Evolutionary conservation across 2,888 invertebrate species (phyloP).

Genomic region (Liopterus haemorrhoidalis): DNA sequence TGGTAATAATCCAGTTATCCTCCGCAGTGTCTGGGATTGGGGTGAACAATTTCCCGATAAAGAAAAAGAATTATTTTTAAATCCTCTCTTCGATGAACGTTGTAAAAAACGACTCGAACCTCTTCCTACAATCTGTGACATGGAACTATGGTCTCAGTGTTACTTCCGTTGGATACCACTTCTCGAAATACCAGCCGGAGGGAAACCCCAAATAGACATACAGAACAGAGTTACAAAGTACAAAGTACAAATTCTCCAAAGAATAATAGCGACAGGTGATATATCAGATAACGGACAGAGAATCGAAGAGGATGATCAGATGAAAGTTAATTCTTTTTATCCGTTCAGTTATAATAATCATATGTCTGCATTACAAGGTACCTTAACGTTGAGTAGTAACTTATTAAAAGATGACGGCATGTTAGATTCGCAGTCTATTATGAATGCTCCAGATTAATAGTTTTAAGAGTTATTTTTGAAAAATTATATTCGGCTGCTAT

Average conservation of each 20-base stretch:
- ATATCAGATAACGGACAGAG: conserved; percentile 33
- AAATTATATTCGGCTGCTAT: not conserved
- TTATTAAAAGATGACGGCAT: conserved; percentile 58
- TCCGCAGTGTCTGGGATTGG: conserved; percentile 87
- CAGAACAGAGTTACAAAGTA: conserved; percentile 47
- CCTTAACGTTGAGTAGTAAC: conserved; percentile 51
- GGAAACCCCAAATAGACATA: conserved; percentile 55
- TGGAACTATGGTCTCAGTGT: conserved; percentile 81
- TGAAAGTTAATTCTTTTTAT: conserved; percentile 47
- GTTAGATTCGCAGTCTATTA: conserved; percentile 63
- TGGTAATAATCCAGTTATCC: conserved; percentile 47
- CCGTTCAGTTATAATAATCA: conserved; percentile 46
- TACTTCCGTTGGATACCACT: conserved; percentile 85
- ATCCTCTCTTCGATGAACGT: conserved; percentile 64
- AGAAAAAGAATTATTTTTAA: conserved; percentile 76
- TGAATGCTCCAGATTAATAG: conserved; percentile 45
- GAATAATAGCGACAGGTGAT: conserved; percentile 35
- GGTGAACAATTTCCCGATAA: conserved; percentile 76
- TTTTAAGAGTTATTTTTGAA: not conserved
- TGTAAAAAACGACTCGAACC: conserved; percentile 47
- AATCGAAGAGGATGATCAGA: conserved; percentile 40
- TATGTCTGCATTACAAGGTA: conserved; percentile 36
- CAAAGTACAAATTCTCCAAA: conserved; percentile 47
- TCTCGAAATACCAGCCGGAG: conserved; percentile 69
- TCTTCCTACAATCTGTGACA: conserved; percentile 49